Evolutionary conservation across 2,797 vertebrate species (phyloP).

Genomic region (Syndactyla subalaris): DNA sequence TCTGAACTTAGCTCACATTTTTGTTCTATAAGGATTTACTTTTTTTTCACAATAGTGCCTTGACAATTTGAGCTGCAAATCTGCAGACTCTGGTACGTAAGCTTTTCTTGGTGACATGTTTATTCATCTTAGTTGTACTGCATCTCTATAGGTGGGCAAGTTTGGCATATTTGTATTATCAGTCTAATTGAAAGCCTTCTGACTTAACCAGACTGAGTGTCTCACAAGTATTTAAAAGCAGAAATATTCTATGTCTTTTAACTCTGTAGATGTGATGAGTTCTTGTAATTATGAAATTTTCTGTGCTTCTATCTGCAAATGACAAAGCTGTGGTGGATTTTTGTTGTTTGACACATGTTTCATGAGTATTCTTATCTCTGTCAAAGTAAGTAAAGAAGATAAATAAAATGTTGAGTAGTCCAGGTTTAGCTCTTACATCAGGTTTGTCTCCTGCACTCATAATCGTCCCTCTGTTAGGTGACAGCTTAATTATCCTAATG

Average conservation of each 20-base stretch:
- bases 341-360: background rate
- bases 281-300: background rate
- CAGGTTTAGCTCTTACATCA: background rate
- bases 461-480: background rate
- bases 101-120: constrained; percentile 66
- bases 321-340: background rate
- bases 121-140: constrained; percentile 69
- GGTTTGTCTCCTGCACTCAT: background rate
- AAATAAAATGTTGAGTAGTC: background rate
- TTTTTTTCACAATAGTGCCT: background rate
- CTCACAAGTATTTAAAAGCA: background rate
- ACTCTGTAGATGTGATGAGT: background rate
- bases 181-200: constrained; percentile 14
- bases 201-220: background rate
- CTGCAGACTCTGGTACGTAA: constrained; percentile 37
- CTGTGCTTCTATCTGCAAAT: background rate
- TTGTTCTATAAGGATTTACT: background rate
- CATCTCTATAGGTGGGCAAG: constrained; percentile 44
- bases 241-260: background rate
- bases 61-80: constrained; percentile 13
- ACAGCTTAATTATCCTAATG: constrained; percentile 44
- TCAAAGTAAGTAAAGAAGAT: background rate
- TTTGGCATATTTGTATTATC: constrained; percentile 34
- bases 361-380: background rate
- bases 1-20: background rate